These are phyloP conservation scores for Speoplatyrhinus poulsoni DNA, from an alignment of 2,113 vertebrate genomes.

Conservation along the genomic window DNA sequence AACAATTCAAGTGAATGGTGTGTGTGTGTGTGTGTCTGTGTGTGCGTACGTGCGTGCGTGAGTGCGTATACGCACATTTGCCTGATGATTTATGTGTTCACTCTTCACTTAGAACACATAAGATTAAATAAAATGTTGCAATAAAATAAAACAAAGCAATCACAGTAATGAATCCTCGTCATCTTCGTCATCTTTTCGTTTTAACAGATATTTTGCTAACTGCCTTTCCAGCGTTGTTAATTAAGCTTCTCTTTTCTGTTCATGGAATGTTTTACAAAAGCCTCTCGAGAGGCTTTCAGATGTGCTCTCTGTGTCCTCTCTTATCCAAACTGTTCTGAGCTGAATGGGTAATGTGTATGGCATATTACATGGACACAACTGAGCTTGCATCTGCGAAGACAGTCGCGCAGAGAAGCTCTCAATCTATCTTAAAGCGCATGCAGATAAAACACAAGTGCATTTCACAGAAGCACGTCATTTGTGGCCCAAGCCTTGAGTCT, in stretches of 20 bases:
- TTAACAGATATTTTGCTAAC: too few species aligned
- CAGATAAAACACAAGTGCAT: slow-evolving; percentile 38
- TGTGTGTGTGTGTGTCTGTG: slow-evolving; percentile 14
- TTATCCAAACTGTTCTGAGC: slow-evolving; percentile 26
- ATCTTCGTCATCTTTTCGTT: too few species aligned
- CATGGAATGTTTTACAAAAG: slow-evolving; percentile 36
- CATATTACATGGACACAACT: slow-evolving; percentile 37
- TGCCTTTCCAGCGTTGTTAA: too few species aligned
- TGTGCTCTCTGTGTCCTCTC: slow-evolving; percentile 23
- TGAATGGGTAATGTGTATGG: slow-evolving; percentile 54
- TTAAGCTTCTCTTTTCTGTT: slow-evolving; percentile 22
- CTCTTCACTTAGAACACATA: too few species aligned
- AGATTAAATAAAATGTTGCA: too few species aligned
- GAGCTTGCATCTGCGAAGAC: slow-evolving; percentile 47
- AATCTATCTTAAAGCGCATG: slow-evolving; percentile 38
- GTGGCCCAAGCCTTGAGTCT: slow-evolving; percentile 34
- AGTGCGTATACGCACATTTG: not conserved
- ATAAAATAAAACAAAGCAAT: too few species aligned
- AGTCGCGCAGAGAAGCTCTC: slow-evolving; percentile 54
- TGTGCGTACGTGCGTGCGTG: slow-evolving; percentile 4
- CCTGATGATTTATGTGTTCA: slow-evolving; percentile 10
- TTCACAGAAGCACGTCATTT: slow-evolving; percentile 38
- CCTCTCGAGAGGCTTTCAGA: slow-evolving; percentile 30
- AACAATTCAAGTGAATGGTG: slow-evolving; percentile 21
- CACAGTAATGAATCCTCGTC: too few species aligned